Conservation (phyloP, 1,140 invertebrate species). For the Drosophila yakuba region DNA sequence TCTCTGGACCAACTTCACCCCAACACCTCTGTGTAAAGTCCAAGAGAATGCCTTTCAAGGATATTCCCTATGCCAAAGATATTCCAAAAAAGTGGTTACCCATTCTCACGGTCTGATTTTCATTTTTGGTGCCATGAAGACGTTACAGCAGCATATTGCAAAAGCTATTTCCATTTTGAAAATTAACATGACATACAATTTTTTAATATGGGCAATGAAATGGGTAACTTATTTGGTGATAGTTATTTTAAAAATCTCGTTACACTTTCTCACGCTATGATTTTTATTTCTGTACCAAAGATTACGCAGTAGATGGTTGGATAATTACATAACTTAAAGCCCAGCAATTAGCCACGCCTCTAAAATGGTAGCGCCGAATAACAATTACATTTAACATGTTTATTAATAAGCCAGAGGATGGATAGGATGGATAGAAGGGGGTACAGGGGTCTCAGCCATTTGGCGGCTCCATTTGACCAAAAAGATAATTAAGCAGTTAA, state of each 20-base stretch:
- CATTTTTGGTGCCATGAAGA: conserved; percentile 2
- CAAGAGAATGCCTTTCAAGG: conserved; percentile 37
- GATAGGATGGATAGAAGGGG: neutral
- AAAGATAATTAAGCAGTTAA: conserved; percentile 56
- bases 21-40: conserved; percentile 35
- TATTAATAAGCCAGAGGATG: conserved; percentile 50
- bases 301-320: conserved; percentile 11
- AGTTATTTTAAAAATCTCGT: neutral
- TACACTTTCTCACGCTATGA: conserved; percentile 45
- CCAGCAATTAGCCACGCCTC: conserved; percentile 30
- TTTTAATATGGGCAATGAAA: neutral
- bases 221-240: neutral
- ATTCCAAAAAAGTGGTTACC: conserved; percentile 11
- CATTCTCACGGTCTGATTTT: conserved; percentile 50
- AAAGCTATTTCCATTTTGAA: neutral
- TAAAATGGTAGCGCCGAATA: conserved; percentile 43
- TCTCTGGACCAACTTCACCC: conserved; percentile 27
- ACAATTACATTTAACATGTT: conserved; percentile 63
- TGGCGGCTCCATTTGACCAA: conserved; percentile 48
- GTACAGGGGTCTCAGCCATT: conserved; percentile 8
- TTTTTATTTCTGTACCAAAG: conserved; percentile 16
- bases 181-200: conserved; percentile 1
- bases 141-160: neutral
- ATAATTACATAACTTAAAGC: conserved; percentile 28
- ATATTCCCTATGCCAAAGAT: conserved; percentile 16